A percentile compares a stretch with the other conserved stretches of the same genome.
These are phyloP conservation scores for Dipodomys ordii DNA, from an alignment of 2,113 vertebrate species.

Conservation along the genomic window DNA sequence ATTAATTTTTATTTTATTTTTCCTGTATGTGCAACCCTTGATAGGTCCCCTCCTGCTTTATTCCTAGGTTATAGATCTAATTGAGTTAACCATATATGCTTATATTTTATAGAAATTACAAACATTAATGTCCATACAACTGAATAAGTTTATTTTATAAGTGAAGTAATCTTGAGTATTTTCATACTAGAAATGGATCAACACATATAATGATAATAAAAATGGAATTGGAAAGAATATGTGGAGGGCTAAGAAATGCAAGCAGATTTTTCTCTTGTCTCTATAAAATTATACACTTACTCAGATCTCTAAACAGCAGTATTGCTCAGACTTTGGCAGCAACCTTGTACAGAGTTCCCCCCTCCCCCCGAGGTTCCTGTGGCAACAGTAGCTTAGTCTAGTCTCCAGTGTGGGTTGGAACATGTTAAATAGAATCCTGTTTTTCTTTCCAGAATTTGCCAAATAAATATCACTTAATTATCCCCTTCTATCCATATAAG, in stretches of 20 bases:
- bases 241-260: neutral
- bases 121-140: neutral
- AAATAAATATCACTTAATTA: slow-evolving; percentile 8
- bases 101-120: neutral
- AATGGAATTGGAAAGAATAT: neutral
- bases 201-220: neutral
- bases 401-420: neutral
- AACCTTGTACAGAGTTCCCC: neutral
- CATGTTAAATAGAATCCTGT: slow-evolving; percentile 25
- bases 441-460: slow-evolving; percentile 47
- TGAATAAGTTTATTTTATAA: neutral
- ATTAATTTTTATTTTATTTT: neutral
- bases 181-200: neutral
- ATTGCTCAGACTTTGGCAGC: slow-evolving; percentile 1
- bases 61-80: neutral
- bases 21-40: neutral
- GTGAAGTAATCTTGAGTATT: neutral
- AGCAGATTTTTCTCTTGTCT: neutral
- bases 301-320: neutral
- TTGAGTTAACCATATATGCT: neutral
- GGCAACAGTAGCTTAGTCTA: slow-evolving; percentile 34
- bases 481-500: neutral
- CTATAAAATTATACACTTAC: neutral
- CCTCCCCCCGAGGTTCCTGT: neutral
- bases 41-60: neutral